Evolutionary conservation across 2,113 vertebrate genomes (phyloP).

Genomic region (Monopterus albus): DNA sequence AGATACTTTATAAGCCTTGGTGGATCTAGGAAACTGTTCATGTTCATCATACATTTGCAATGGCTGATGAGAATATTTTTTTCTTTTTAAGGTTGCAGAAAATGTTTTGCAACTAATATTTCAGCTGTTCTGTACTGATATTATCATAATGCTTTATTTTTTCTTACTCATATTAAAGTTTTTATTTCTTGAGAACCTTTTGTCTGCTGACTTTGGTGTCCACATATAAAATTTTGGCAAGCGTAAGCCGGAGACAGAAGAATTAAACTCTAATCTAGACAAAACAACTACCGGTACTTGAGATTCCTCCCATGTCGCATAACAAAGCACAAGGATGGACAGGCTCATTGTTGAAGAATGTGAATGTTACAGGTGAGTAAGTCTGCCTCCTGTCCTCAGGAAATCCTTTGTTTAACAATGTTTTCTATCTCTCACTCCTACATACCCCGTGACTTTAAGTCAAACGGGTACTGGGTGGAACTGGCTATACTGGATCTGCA

Average conservation of each 20-base stretch:
- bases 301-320: neutral
- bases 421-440: slow-evolving; percentile 33
- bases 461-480: slow-evolving; percentile 20
- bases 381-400: slow-evolving; percentile 57
- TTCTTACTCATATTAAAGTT: neutral
- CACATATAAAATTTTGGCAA: neutral
- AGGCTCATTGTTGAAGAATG: slow-evolving; percentile 24
- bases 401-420: slow-evolving; percentile 76
- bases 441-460: neutral
- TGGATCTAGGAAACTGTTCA: no score
- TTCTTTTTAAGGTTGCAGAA: no score
- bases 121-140: neutral
- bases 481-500: neutral
- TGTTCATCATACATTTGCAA: neutral
- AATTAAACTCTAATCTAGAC: no score
- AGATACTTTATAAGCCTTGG: no score
- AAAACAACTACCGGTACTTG: no score
- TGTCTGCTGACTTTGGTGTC: neutral
- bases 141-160: neutral
- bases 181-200: neutral
- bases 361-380: slow-evolving; percentile 57
- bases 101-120: no score
- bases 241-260: accelerated
- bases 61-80: no score
- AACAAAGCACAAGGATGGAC: slow-evolving; percentile 9